Evolutionary conservation across 2,113 vertebrate genomes (phyloP).

Genomic region (Eupsittula cactorum): DNA sequence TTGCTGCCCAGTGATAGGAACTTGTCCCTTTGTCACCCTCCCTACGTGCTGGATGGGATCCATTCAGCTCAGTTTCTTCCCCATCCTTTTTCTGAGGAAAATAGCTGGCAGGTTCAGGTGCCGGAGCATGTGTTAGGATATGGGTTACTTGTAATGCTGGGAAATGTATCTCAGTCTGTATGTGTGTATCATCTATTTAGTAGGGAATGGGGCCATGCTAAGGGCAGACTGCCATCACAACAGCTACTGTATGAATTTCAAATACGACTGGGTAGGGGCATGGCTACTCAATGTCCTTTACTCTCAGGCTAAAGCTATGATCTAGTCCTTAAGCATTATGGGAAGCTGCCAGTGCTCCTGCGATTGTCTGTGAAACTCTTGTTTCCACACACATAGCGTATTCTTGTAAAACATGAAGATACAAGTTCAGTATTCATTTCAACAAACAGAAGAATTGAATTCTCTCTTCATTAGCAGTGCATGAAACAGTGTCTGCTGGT

Average conservation of each 20-base stretch:
- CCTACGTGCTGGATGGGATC: not conserved
- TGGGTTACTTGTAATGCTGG: conserved; percentile 10
- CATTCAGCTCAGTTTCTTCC: not conserved
- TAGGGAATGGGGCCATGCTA: not conserved
- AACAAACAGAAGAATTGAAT: conserved; percentile 64
- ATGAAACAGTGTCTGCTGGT: conserved; percentile 53
- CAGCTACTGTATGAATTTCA: not conserved
- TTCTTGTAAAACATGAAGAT: conserved; percentile 57
- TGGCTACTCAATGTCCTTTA: not conserved
- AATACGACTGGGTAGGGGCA: not conserved
- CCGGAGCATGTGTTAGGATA: not conserved
- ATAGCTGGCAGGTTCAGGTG: not conserved
- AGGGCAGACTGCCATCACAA: not conserved
- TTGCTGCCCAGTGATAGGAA: not conserved
- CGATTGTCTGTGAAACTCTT: not conserved
- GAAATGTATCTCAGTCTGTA: not conserved
- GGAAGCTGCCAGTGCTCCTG: not conserved
- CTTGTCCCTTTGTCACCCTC: not conserved
- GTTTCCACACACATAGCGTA: not conserved
- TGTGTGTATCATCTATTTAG: not conserved
- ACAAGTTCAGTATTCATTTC: conserved; percentile 56
- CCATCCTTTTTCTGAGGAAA: not conserved
- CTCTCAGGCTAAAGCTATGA: not conserved
- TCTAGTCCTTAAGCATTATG: not conserved
- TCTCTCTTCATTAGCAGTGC: conserved; percentile 62